These are phyloP conservation scores for Ptilodon capucinus DNA, from an alignment of 2,888 invertebrate genomes.

Conservation along the genomic window DNA sequence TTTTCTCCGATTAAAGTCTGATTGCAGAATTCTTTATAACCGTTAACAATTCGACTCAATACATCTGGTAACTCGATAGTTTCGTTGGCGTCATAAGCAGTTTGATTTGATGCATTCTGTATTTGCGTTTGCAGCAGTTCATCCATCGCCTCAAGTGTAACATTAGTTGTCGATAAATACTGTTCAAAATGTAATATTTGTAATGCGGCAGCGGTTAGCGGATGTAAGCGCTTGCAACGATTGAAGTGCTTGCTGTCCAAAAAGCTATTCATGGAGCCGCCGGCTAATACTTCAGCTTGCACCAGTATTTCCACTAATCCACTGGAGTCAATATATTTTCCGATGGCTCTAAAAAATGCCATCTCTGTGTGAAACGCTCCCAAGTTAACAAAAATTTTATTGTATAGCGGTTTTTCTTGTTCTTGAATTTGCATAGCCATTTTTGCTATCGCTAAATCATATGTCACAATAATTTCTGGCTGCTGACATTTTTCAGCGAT, in stretches of 20 bases:
- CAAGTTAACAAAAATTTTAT: slow-evolving; percentile 39
- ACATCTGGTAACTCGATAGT: too few species aligned
- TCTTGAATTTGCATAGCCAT: slow-evolving; percentile 37
- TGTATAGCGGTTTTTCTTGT: slow-evolving; percentile 21
- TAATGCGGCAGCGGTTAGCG: slow-evolving; percentile 32
- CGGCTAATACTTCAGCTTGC: slow-evolving; percentile 38
- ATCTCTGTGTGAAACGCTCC: slow-evolving; percentile 40
- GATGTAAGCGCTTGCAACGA: slow-evolving; percentile 46
- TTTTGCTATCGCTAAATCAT: slow-evolving; percentile 47
- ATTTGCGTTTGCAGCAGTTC: slow-evolving; percentile 22
- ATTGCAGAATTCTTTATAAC: too few species aligned
- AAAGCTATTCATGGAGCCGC: slow-evolving; percentile 41
- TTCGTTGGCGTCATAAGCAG: slow-evolving; percentile 16
- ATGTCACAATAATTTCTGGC: slow-evolving; percentile 33
- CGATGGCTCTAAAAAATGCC: slow-evolving; percentile 45
- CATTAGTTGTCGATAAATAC: slow-evolving; percentile 25
- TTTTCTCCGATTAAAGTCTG: slow-evolving; percentile 21
- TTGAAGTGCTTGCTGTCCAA: slow-evolving; percentile 48
- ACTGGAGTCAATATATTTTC: slow-evolving; percentile 42
- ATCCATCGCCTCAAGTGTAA: slow-evolving; percentile 15
- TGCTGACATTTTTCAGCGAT: slow-evolving; percentile 28
- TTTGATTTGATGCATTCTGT: slow-evolving; percentile 21
- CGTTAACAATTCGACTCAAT: too few species aligned
- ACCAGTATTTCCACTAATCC: slow-evolving; percentile 43
- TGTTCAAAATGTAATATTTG: slow-evolving; percentile 41